Evolutionary conservation across 2,888 invertebrate species (phyloP), one percentile per base, ranked within the genome.

Genomic region (Sarcophaga variegata): DNA sequence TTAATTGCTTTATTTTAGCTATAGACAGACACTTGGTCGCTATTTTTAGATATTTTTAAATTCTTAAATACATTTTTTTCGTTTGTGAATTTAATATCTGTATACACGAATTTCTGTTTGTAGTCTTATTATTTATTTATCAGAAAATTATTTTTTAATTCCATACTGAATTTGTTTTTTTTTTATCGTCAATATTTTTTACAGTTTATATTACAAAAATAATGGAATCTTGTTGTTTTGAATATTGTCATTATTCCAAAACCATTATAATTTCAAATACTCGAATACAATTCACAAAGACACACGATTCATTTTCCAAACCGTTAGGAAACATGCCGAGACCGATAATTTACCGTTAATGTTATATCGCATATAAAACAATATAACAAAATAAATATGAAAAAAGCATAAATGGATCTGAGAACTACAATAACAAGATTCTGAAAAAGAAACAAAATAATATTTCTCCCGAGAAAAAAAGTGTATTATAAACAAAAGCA

Each of bases 331-430:
- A 64, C 63, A 64, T 64, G 63, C 63, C 63, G 63, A 64, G 63
- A 64, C 63, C 63, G 63, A 22, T 64, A 64, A 64, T 64, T 64
- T 64, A 64, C 63, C 63, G 63, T 64, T 64, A 64, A 64, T 64
- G 63, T 64, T 64, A 64, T 54, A 64, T 64, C 25, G 20, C 63
- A 64, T 64, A 64, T 64, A 64, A 64, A 64, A 64, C 25, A 64
- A 64, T 64, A 64, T 72, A 72, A 71, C 37, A 79, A 79, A 71
- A 54, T 60, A 64, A 45, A 25, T 12, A 63, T 37, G 20, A 64
- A 64, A 64, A 64, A 64, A 25, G 10, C 63, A 64, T 12, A 22
- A 64, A 64, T 12, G 14, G 12, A 64, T 64, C 63, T 64, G 63
- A 64, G 63, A 22, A 25, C 63, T 25, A 64, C 25, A 64, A 64